Evolutionary conservation across 2,797 vertebrate species (phyloP), one percentile per base, ranked within the genome.

Genomic region (Mus minutoides): DNA sequence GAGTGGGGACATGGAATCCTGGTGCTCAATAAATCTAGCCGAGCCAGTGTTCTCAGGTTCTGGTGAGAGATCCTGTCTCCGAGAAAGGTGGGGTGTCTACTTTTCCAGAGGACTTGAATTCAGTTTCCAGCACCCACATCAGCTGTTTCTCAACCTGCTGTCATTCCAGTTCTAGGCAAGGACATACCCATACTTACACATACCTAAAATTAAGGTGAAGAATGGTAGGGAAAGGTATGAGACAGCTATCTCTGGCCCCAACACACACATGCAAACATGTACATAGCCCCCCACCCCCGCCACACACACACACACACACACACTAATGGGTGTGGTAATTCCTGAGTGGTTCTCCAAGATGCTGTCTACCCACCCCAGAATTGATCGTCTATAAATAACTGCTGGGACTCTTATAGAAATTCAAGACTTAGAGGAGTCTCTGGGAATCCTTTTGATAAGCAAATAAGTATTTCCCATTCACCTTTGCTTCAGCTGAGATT

Each of bases 381-480:
- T 37, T 84, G 73, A 96, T 85, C 73, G 86, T 87, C 64, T 91
- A 78, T 95, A 94, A 95, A 93, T 85, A 95, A 96, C 94, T 37
- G 79, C 46, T 62, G 54, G 34, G 82, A 58, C 37, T 56, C 8
- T 96, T 93, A 95, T 19, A 77, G 90, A 16, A 83, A 22, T 49
- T 96, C 22, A 46, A 58, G 75, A 29, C 71, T 94, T 95, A 95
- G 96, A 94, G 79, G 92, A 94, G 24, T 86, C 80, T 54, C 0
- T 11, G n/a, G 71, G 94, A 96, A 91, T 94, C 31, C 67, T 93
- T 96, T 92, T 93, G 64, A 92, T 91, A 97, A 96, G 78, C 88
- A 97, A 93, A 94, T 94, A 97, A 96, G 86, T 58, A 26, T 88
- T 87, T 90, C 69, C 58, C 95, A 96, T 97, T 95, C 84, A 96